A percentile compares a stretch with the other conserved stretches of the same genome.
These are phyloP conservation scores for Lysandra coridon DNA, from an alignment of 2,888 invertebrate genomes.

Conservation along the genomic window DNA sequence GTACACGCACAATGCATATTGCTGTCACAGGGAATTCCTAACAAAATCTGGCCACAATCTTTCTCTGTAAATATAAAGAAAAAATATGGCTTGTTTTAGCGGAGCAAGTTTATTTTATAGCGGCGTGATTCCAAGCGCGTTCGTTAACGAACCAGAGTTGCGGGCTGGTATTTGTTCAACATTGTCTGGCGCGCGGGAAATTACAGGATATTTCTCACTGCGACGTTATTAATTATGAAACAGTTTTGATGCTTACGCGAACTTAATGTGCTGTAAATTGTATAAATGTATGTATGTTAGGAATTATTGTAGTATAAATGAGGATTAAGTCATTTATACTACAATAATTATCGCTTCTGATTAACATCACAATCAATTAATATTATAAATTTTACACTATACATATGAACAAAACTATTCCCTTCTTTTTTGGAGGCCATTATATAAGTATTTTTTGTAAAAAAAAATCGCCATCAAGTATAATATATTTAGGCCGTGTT, in stretches of 20 bases:
- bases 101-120: conserved; percentile 38
- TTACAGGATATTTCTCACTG: conserved; percentile 33
- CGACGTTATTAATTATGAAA: conserved; percentile 28
- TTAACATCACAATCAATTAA: too few species aligned
- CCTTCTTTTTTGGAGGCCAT: too few species aligned
- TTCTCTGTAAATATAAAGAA: conserved; percentile 31
- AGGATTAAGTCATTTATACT: too few species aligned
- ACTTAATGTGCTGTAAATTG: conserved; percentile 4
- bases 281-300: not conserved
- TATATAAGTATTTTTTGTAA: too few species aligned
- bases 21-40: not conserved
- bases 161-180: conserved; percentile 39
- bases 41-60: conserved; percentile 32
- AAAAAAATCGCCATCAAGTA: not conserved
- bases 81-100: conserved; percentile 34
- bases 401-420: too few species aligned
- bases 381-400: too few species aligned
- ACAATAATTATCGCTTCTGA: too few species aligned
- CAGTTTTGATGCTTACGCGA: conserved; percentile 19
- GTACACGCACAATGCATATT: not conserved
- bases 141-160: conserved; percentile 41
- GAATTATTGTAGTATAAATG: too few species aligned
- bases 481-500: not conserved
- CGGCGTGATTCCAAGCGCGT: conserved; percentile 37
- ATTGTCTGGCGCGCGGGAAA: conserved; percentile 35